Evolutionary conservation across 2,888 invertebrate species (phyloP), one percentile per base, ranked within the genome.

Genomic region (Drosophila buzzatii): DNA sequence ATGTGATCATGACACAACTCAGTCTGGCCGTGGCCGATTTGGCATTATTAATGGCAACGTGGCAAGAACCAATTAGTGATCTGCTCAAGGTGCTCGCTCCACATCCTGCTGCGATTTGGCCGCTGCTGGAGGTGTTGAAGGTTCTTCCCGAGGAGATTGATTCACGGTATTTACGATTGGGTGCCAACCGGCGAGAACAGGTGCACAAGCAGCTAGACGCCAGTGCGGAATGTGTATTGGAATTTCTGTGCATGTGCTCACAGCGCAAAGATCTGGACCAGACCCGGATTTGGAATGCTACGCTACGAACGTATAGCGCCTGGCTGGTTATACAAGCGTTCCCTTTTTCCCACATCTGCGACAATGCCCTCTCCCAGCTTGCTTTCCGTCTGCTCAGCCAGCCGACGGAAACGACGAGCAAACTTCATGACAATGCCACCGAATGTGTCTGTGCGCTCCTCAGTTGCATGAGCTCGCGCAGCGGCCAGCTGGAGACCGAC

Each of bases 121-220:
- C 98, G 33, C 94, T 99, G 69, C 92, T 99, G 82, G 98, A 99
- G 94, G 96, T 99, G 80, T 94, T 99, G 79, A 98, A 97, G 53
- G 97, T 99, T 33, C 94, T 99, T 89, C 99, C 99, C 7, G 99
- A 99, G 94, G 99, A 99, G 95, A 96, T 98, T 67, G 96, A 96
- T 92, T 97, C 97, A 0, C 93, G 96, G 80, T 95, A 95, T 78
- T 94, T 98, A 67, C 95, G 96, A 89, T 94, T 99, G 70, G 99
- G 99, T 44, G 97, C 97, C 78, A 99, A 99, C 93, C 94, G 99
- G 72, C 94, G 99, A 73, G 95, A 96, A 75, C 97, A 98, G 89
- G 95, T 99, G 49, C 95, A 96, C 82, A 94, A 95, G 62, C 97
- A 98, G 91, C 94, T 99, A 75, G 95, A 95, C 84, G 94, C 94